phyloP scores from a whole-genome alignment of 2,113 vertebrate species.

The Axis porcinus region DNA sequence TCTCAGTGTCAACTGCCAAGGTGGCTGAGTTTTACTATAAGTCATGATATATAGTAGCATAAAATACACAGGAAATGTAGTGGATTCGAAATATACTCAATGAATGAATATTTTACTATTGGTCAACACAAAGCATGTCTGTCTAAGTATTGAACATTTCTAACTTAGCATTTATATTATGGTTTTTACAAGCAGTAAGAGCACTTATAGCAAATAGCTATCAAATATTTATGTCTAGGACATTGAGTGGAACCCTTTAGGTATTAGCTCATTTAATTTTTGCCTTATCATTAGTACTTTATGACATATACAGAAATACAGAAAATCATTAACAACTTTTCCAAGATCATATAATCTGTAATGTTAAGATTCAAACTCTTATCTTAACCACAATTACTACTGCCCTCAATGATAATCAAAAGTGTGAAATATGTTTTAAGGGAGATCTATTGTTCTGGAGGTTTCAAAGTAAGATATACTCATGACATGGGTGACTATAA shows the following conservation, averaged over 20 bases:
- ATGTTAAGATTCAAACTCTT: not conserved
- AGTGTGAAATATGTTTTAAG: not conserved
- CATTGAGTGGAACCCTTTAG: not conserved
- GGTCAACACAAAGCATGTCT: not conserved
- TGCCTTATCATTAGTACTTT: not conserved
- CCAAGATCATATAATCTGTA: not conserved
- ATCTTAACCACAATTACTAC: not conserved
- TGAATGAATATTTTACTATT: not conserved
- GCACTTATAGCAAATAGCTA: not conserved
- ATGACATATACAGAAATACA: not conserved
- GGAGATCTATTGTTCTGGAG: not conserved
- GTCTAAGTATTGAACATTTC: not conserved
- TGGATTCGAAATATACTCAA: constrained; percentile 13
- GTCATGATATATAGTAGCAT: not conserved
- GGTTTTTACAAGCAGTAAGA: not conserved
- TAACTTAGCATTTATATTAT: not conserved
- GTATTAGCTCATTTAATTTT: not conserved
- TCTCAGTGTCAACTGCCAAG: not conserved
- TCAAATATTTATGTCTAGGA: not conserved
- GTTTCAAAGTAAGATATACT: not conserved
- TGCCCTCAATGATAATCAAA: not conserved
- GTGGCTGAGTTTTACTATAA: not conserved
- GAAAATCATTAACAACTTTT: not conserved
- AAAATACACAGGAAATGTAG: not conserved
- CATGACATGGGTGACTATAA: not conserved